Percentiles rank a stretch among this genome's conserved stretches.
phyloP scores from a whole-genome alignment of 2,888 invertebrate genomes.

The Andrena camellia region DNA sequence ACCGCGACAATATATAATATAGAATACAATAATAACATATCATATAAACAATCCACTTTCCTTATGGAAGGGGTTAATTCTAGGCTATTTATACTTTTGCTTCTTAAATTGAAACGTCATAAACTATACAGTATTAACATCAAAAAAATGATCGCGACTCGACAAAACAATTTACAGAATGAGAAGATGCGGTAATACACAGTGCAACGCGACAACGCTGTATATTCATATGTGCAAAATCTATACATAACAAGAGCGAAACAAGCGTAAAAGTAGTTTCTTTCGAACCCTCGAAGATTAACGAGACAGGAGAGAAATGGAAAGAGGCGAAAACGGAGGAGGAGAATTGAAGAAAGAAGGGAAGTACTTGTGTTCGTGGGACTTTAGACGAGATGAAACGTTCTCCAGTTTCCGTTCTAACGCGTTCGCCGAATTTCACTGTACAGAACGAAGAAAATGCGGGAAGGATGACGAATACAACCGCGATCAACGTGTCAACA shows the following conservation, averaged over 20 bases:
- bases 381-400: neutral
- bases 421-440: neutral
- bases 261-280: slow-evolving; percentile 70
- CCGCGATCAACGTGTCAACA: slow-evolving; percentile 35
- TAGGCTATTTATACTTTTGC: slow-evolving; percentile 74
- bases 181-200: slow-evolving; percentile 74
- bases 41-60: slow-evolving; percentile 80
- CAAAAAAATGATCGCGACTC: slow-evolving; percentile 76
- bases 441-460: slow-evolving; percentile 22
- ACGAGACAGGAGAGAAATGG: slow-evolving; percentile 13
- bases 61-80: slow-evolving; percentile 73
- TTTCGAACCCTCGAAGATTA: slow-evolving; percentile 34
- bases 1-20: slow-evolving; percentile 76
- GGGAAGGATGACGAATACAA: slow-evolving; percentile 12
- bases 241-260: slow-evolving; percentile 81
- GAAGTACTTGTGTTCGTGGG: neutral
- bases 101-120: slow-evolving; percentile 76
- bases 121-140: slow-evolving; percentile 84
- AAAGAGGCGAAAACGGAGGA: neutral
- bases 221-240: slow-evolving; percentile 76
- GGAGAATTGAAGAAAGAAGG: neutral
- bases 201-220: slow-evolving; percentile 73
- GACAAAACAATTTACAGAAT: slow-evolving; percentile 75
- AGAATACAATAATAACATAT: slow-evolving; percentile 78
- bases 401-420: slow-evolving; percentile 2